Base-by-base conservation (phyloP, 2,113 vertebrate genomes). In the Neolamprologus kungweensis region DNA sequence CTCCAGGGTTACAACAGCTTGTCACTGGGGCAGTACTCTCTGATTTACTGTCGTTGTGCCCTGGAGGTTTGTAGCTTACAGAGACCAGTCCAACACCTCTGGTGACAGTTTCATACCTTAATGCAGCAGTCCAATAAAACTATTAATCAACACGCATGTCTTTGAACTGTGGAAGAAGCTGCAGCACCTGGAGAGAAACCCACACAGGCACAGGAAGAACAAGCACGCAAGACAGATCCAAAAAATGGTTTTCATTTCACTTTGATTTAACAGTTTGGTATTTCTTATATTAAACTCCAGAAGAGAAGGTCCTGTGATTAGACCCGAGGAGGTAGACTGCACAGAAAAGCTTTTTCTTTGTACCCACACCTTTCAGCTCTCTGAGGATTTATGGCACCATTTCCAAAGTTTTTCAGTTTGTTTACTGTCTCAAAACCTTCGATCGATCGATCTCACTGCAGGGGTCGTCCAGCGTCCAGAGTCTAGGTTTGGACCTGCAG, bases 31-130 rank as follows among this genome's bases (percentile, higher is more conserved):
- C 71, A 78, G 16, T 31, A 51, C 26, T 78, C 73, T 33, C 73
- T 78, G 28, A n/a, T 50, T 0, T 78, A 51, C 5, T 78, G 73
- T 19, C 45, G 0, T 33, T 31, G 73, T 78, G 11, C 45, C 17
- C 73, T 50, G 47, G 73, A 78, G 45, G 73, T 51, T 78, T 78
- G 26, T 78, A 33, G 10, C 73, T 33, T 78, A 51, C 17, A 78
- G 26, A 51, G 45, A 6, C 26, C 7, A 78, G 73, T 51, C 45
- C 14, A 47, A 6, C 57, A 13, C 45, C 9, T 51, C 26, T 65
- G 60, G 33, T 65, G 33, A 37, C 11, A 51, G 73, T 65, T 65
- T 65, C 60, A 37, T 65, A 37, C 4, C 31, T 65, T 78, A 33
- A 51, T n/a, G 73, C 10, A n/a, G 2, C 45, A 51, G 73, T 51